phyloP scores from a whole-genome alignment of 2,113 vertebrate species.

The Vicugna pacos region DNA sequence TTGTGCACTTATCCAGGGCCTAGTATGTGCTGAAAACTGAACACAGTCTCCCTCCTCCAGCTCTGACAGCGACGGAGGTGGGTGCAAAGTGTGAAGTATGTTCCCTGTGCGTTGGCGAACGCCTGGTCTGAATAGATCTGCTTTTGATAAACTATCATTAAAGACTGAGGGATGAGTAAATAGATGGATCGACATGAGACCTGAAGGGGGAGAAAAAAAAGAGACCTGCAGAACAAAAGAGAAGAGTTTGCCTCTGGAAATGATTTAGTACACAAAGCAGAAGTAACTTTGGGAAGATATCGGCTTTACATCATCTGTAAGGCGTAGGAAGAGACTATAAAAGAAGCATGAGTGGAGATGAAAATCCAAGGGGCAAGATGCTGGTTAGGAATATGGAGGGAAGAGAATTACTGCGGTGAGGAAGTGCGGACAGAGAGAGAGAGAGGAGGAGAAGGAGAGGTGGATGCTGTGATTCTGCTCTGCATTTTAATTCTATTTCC shows the following conservation, averaged over 20 bases:
- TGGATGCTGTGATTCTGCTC: background rate
- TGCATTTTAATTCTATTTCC: slow-evolving; percentile 12
- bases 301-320: slow-evolving; percentile 60
- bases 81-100: background rate
- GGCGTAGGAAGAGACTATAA: slow-evolving; percentile 20
- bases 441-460: background rate
- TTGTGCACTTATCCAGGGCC: background rate
- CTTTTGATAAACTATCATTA: slow-evolving; percentile 33
- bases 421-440: background rate
- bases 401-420: background rate
- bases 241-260: slow-evolving; percentile 54
- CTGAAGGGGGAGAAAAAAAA: rapidly evolving
- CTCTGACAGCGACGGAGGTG: background rate
- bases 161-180: background rate
- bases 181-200: background rate
- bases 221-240: slow-evolving; percentile 36
- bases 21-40: background rate
- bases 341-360: slow-evolving; percentile 6
- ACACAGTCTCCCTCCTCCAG: background rate
- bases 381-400: slow-evolving; percentile 1
- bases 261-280: slow-evolving; percentile 55
- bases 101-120: background rate
- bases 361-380: slow-evolving; percentile 29
- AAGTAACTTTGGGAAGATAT: slow-evolving; percentile 58
- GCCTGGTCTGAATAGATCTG: background rate